Evolutionary conservation across 2,888 invertebrate species (phyloP).

Genomic region (Diadromus collaris): DNA sequence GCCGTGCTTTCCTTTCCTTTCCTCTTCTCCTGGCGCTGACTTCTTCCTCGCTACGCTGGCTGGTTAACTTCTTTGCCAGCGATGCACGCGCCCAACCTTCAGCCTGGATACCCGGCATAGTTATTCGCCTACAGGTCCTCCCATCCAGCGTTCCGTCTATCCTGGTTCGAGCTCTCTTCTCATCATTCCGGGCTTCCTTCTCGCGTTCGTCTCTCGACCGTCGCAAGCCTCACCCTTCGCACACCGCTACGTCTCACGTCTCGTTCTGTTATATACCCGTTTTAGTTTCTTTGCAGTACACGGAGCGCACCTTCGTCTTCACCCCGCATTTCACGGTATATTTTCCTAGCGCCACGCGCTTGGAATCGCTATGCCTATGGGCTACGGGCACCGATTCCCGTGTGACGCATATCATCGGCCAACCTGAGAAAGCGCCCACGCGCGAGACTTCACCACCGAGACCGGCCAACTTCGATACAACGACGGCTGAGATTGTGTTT

Average conservation of each 20-base stretch:
- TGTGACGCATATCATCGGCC: constrained; percentile 76
- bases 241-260: constrained; percentile 46
- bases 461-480: background rate
- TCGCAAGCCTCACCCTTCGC: constrained; percentile 10
- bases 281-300: background rate
- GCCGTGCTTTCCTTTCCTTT: constrained; percentile 36
- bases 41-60: constrained; percentile 52
- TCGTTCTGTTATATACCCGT: constrained; percentile 53
- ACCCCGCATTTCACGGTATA: constrained; percentile 30
- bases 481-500: constrained; percentile 13
- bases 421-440: constrained; percentile 78
- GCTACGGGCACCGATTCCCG: constrained; percentile 58
- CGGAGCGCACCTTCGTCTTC: constrained; percentile 50
- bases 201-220: constrained; percentile 8
- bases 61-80: constrained; percentile 67
- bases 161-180: constrained; percentile 20
- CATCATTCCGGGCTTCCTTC: constrained; percentile 5
- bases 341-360: constrained; percentile 34
- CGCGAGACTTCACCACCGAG: constrained; percentile 55
- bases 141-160: background rate
- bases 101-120: constrained; percentile 78
- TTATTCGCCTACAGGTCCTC: constrained; percentile 77
- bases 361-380: constrained; percentile 5
- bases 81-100: constrained; percentile 75
- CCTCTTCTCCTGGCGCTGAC: constrained; percentile 10